Evolutionary conservation across 1,140 invertebrate genomes (phyloP), one percentile per base, ranked within the genome.

Genomic region (Pentalonia nigronervosa): DNA sequence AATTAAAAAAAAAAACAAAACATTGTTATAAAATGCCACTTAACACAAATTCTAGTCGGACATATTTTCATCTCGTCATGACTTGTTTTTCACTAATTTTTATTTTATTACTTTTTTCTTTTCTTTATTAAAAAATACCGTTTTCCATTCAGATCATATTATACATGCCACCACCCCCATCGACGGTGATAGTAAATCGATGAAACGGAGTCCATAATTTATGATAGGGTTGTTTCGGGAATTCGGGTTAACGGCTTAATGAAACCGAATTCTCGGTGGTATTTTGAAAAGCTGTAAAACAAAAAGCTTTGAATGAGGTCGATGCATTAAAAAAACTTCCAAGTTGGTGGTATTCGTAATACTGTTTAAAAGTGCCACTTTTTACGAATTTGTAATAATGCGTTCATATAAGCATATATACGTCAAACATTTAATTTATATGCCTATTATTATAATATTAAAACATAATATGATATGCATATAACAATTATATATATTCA

Each of bases 191-290:
- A 34, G 91, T n/a, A 83, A 92, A 92, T 92, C 91, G 76, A 92
- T 92, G 67, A n/a, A 92, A 92, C 30, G 76, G 45, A 48, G 45
- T 50, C 67, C 91, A 92, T 92, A 76, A 92, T 92, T 92, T 92
- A 92, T 92, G 67, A 47, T 34, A 50, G 36, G 47, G 60, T 76
- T 45, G 91, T 81, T 83, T 48, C 34, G 47, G n/a, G 76, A 92
- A 83, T 92, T 83, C 45, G 67, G 91, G 91, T 92, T 92, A 92
- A 92, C 76, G 30, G 91, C 76, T 92, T 92, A 92, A 92, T 92
- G 91, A 92, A 92, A 92, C 91, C 67, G 67, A 81, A 92, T 92
- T 92, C 67, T 92, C 91, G n/a, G 67, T 50, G 91, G 91, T 34
- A 47, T 41, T 83, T 92, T 81, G 60, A 83, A 83, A 92, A n/a